Evolutionary conservation across 1,140 invertebrate genomes (phyloP).

Genomic region (Drosophila willistoni): DNA sequence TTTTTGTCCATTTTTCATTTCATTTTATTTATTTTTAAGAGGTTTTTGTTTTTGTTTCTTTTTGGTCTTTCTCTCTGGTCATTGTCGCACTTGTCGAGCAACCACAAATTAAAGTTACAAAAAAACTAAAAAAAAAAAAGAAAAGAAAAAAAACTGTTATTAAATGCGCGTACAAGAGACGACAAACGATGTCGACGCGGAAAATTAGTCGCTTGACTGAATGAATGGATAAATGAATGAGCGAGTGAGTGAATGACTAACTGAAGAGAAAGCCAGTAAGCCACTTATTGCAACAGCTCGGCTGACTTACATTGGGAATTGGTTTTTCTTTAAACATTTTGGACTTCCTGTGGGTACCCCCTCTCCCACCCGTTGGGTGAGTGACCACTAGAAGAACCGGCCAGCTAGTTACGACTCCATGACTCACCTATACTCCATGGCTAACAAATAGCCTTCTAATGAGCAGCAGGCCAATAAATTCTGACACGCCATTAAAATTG

Average conservation of each 20-base stretch:
- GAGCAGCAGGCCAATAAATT: slow-evolving; percentile 72
- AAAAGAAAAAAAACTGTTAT: slow-evolving; percentile 59
- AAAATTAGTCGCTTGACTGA: slow-evolving; percentile 57
- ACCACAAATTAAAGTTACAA: slow-evolving; percentile 55
- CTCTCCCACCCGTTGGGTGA: slow-evolving; percentile 38
- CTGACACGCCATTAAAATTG: slow-evolving; percentile 74
- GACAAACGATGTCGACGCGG: slow-evolving; percentile 76
- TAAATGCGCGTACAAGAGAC: slow-evolving; percentile 65
- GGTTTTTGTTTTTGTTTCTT: slow-evolving; percentile 5
- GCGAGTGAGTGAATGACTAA: slow-evolving; percentile 48
- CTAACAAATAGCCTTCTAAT: slow-evolving; percentile 42
- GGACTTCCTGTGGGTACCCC: slow-evolving; percentile 71
- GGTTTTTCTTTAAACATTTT: slow-evolving; percentile 34
- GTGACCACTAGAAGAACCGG: slow-evolving; percentile 32
- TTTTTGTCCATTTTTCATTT: slow-evolving; percentile 37
- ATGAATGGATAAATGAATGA: slow-evolving; percentile 54
- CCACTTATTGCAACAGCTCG: slow-evolving; percentile 50
- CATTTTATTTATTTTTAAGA: slow-evolving; percentile 9
- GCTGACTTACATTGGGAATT: slow-evolving; percentile 69
- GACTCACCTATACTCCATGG: slow-evolving; percentile 54
- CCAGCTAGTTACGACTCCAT: slow-evolving; percentile 54
- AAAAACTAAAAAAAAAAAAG: slow-evolving; percentile 25
- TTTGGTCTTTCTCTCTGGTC: slow-evolving; percentile 4
- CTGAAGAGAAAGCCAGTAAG: slow-evolving; percentile 73
- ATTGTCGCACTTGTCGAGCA: slow-evolving; percentile 48